Evolutionary conservation across 2,797 vertebrate genomes (phyloP).

Genomic region (Lutjanus argentimaculatus): DNA sequence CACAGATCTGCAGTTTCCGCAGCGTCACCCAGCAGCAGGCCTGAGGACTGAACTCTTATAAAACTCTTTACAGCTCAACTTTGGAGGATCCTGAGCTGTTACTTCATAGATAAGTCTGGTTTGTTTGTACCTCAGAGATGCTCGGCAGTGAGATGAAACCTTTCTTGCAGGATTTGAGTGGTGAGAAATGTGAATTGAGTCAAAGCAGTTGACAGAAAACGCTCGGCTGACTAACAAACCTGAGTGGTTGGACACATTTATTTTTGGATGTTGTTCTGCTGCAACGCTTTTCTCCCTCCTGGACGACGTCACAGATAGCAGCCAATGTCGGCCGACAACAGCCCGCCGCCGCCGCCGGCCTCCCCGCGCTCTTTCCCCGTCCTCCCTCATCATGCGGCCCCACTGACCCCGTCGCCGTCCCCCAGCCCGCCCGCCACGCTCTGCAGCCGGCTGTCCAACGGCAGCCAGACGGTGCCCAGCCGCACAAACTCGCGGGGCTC

Average conservation of each 20-base stretch:
- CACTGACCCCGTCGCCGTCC: slow-evolving; percentile 82
- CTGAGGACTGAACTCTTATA: slow-evolving; percentile 4
- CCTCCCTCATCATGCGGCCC: slow-evolving; percentile 60
- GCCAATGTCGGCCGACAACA: slow-evolving; percentile 90
- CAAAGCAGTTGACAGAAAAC: not conserved
- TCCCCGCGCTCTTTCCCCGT: slow-evolving; percentile 86
- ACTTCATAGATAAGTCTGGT: not conserved
- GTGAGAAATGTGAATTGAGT: not conserved
- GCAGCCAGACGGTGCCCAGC: slow-evolving; percentile 88
- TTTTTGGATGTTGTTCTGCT: slow-evolving; percentile 45
- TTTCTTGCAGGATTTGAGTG: not conserved
- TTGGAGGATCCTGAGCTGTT: not conserved
- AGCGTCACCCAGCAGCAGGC: not conserved
- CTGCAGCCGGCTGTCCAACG: slow-evolving; percentile 89
- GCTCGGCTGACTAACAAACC: slow-evolving; percentile 14
- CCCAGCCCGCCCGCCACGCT: slow-evolving; percentile 90
- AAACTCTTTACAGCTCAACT: not conserved
- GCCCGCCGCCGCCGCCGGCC: slow-evolving; percentile 87
- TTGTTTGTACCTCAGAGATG: slow-evolving; percentile 26
- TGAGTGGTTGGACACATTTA: not conserved
- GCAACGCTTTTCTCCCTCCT: slow-evolving; percentile 8
- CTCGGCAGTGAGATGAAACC: slow-evolving; percentile 4
- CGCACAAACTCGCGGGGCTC: slow-evolving; percentile 90
- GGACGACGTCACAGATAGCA: slow-evolving; percentile 54
- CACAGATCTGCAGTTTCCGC: not conserved